phyloP scores from a whole-genome alignment of 2,797 vertebrate species.

The Hozukius guyotensis region DNA sequence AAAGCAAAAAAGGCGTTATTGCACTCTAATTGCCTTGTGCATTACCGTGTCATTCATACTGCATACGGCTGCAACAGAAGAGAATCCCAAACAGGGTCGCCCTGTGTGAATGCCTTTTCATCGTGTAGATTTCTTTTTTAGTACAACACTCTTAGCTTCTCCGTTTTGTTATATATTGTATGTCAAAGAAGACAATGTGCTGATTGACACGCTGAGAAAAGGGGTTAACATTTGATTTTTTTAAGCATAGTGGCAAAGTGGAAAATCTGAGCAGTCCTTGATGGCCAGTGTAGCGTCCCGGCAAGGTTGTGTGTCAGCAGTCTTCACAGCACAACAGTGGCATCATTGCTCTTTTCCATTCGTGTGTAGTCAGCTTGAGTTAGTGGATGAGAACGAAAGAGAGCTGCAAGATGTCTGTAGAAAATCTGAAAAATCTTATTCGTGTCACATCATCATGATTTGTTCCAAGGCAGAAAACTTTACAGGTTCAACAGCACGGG shows the following conservation, averaged over 20 bases:
- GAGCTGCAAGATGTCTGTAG: background rate
- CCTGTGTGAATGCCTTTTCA: background rate
- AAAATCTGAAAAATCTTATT: background rate
- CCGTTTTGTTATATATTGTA: background rate
- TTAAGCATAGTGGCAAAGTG: background rate
- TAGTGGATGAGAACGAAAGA: background rate
- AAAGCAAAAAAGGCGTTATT: too few species aligned
- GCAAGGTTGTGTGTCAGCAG: slow-evolving; percentile 2
- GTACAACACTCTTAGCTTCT: background rate
- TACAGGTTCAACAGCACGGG: background rate
- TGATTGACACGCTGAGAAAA: slow-evolving; percentile 8
- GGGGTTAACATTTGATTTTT: slow-evolving; percentile 8
- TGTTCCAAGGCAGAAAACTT: background rate
- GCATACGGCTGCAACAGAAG: background rate
- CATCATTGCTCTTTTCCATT: background rate
- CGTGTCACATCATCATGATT: background rate
- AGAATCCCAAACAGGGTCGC: too few species aligned
- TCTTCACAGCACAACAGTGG: slow-evolving; percentile 1
- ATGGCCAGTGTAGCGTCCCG: background rate
- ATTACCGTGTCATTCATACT: background rate
- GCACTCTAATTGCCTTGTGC: too few species aligned
- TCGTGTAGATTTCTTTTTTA: background rate
- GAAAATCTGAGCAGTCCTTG: slow-evolving; percentile 1
- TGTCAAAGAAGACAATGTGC: slow-evolving; percentile 6
- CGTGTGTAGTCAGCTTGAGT: slow-evolving; percentile 4